phyloP scores from a whole-genome alignment of 53 echinoderm and acorn worm species.

The Zoroaster sp. region DNA sequence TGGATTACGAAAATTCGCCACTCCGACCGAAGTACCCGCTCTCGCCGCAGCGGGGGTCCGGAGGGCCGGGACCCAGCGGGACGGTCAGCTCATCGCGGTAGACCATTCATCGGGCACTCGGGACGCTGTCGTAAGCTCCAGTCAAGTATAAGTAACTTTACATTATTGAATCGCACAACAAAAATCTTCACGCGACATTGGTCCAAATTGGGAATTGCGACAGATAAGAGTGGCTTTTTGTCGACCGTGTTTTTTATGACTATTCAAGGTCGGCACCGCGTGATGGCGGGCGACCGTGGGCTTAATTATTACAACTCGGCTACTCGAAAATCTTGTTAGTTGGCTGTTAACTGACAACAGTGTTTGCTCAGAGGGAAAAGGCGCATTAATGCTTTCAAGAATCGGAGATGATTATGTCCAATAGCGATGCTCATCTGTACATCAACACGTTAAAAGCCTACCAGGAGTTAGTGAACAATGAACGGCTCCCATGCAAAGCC shows the following conservation, averaged over 20 bases:
- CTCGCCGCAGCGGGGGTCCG: conserved; percentile 11
- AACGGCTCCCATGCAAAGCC: not conserved
- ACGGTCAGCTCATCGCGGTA: not conserved
- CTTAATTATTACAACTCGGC: conserved; percentile 42
- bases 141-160: conserved; percentile 26
- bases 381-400: not conserved
- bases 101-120: not conserved
- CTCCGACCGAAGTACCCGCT: conserved; percentile 4
- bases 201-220: conserved; percentile 40
- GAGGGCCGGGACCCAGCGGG: not conserved
- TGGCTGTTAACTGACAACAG: conserved; percentile 48
- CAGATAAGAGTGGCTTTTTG: not conserved
- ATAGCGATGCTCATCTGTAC: not conserved
- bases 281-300: not conserved
- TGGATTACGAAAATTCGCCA: conserved; percentile 23
- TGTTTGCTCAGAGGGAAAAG: conserved; percentile 22
- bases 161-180: conserved; percentile 21
- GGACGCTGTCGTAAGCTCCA: not conserved
- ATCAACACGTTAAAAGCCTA: conserved; percentile 20
- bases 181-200: conserved; percentile 19
- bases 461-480: not conserved
- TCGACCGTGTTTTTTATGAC: not conserved
- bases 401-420: not conserved
- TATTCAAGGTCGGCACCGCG: conserved; percentile 30
- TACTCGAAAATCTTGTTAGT: conserved; percentile 19